Base-by-base conservation (phyloP, 1,140 invertebrate genomes). In the Philopotamus ludificatus region DNA sequence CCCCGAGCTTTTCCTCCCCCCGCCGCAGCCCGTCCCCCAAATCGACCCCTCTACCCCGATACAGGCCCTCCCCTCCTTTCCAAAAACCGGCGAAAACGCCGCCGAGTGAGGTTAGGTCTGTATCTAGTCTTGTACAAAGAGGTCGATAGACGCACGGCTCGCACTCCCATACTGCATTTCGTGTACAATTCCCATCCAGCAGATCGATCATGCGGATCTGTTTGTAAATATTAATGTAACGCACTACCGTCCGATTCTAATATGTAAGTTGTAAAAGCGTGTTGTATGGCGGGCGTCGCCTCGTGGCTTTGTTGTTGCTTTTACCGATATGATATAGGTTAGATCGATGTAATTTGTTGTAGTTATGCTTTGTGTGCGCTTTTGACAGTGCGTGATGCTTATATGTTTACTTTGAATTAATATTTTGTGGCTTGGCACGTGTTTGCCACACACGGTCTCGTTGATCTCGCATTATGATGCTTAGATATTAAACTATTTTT, bases 121-220 rank as follows among this genome's bases (percentile, higher is more conserved):
- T 68, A 68, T 68, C 67, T 68, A 57, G 62, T 68, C 67, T 63
- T 63, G 58, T 39, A 47, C 57, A 25, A 63, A 65, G 67, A 68
- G 67, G 67, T 68, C 67, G 67, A 68, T 68, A 68, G 59, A 68
- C 61, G 61, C 61, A 45, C 61, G 42, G 57, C 44, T 21, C 57
- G 42, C 57, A 47, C 57, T 45, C 15, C 21, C 34, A 20, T 47
- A 47, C 2, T 42, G 3, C 18, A 57, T 15, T 34, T 20, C 54
- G 23, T 7, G 18, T 51, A 15, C 9, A 15, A 8, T 20, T 51
- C 23, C 18, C 8, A 7, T 51, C 28, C 16, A 21, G 21, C 18
- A 25, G 8, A 20, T n/a, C n/a, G n/a, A n/a, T n/a, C n/a, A n/a
- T n/a, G n/a, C n/a, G n/a, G n/a, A n/a, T n/a, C n/a, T n/a, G n/a